A percentile compares a stretch with the other conserved stretches of the same genome.
These are phyloP conservation scores for Ceyx margarethae DNA, from an alignment of 2,113 vertebrate genomes.

Conservation along the genomic window DNA sequence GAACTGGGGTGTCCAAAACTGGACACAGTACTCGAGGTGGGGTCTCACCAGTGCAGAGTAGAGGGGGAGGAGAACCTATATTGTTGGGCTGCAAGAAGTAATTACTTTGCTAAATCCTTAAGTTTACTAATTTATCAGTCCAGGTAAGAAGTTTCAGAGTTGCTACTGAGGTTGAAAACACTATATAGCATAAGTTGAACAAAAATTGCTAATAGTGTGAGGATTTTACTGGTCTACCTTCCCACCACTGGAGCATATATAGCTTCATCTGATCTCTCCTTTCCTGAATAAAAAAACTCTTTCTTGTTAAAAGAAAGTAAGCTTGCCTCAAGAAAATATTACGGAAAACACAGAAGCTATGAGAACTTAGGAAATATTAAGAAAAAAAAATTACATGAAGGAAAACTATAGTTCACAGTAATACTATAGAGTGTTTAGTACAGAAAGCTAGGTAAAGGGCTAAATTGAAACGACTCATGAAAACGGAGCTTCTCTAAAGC, in stretches of 20 bases:
- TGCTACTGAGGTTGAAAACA: background rate
- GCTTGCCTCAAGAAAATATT: background rate
- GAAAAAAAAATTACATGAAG: background rate
- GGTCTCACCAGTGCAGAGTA: too few relatives aligned
- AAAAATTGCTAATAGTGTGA: background rate
- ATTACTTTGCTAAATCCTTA: background rate
- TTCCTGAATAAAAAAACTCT: background rate
- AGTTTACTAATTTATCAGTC: background rate
- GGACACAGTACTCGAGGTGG: too few relatives aligned
- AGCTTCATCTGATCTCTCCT: background rate
- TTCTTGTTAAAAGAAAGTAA: background rate
- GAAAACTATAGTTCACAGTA: background rate
- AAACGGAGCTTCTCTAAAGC: background rate
- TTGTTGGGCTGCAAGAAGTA: background rate
- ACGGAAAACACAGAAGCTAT: background rate
- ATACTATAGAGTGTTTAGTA: background rate
- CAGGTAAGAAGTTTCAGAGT: background rate
- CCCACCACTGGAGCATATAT: background rate
- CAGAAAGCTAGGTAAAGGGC: background rate
- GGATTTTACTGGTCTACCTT: background rate
- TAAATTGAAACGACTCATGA: background rate
- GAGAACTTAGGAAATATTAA: background rate
- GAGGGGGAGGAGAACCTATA: background rate
- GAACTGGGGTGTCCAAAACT: too few relatives aligned
- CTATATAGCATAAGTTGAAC: background rate